Base-by-base conservation (phyloP, 2,113 vertebrate genomes). In the Nannobrachium achirus region DNA sequence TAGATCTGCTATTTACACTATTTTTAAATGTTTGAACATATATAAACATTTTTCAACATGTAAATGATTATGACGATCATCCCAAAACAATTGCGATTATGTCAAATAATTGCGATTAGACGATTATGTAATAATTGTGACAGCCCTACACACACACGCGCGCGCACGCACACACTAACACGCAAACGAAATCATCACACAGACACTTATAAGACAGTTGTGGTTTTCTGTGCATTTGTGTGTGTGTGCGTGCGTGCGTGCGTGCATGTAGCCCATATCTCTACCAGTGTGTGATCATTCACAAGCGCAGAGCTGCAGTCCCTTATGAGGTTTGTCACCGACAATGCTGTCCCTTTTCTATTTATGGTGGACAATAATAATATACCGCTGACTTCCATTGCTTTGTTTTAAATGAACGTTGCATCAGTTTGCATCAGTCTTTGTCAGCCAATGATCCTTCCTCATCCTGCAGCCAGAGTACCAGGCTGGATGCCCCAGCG, bases 371-470 rank as follows among this genome's bases (percentile, higher is more conserved):
- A 89, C 83, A 77, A 56, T 64, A 63, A 79, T 33, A 33, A 33
- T 33, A 33, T 75, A 53, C 18, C 11, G 19, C 61, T 18, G 52
- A 16, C 55, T 58, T 63, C 15, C 39, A 73, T 89, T 89, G 88
- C 79, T 78, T 81, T 86, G 80, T 87, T 59, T 87, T 86, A 79
- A 75, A 79, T 80, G 74, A 83, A 85, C 64, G 79, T 92, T 91
- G 87, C 90, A 83, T 88, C 86, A 89, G 74, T 85, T 92, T 91
- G 81, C 87, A 80, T 91, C 90, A 91, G 79, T 16, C 63, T 70
- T 74, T 61, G 25, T 33, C 25, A 33, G 25, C 25, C 25, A 33
- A 33, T 5, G 25, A 33, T 33, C 25, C 25, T n/a, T 5, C 25
- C 25, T 33, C 25, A n/a, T n/a, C 25, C 25, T 33, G 3, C 75